Evolutionary conservation across 1,140 invertebrate genomes (phyloP), one percentile per base, ranked within the genome.

Genomic region (Hestina assimilis): DNA sequence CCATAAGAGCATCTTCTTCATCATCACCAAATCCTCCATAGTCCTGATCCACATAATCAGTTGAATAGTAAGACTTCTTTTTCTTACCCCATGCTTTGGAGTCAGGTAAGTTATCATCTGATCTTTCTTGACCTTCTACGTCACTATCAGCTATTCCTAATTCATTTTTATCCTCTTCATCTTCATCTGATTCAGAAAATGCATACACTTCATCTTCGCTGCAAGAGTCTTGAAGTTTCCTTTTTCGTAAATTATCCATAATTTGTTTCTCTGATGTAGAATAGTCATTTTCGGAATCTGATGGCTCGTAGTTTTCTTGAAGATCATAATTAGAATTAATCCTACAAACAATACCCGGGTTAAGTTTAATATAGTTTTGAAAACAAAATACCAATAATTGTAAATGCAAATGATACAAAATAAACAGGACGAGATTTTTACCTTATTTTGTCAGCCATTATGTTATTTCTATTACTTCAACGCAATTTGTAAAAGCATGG

Each of bases 31-130:
- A 94, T 15, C 91, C 93, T 28, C 93, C 92, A 91, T 94, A 96
- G 89, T 97, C 96, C 65, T 93, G 91, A 89, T 97, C 96, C 9
- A 96, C 92, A 86, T 95, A 97, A 90, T 97, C 96, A 0, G 96
- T 95, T 33, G 93, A 93, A 83, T 96, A 97, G 83, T 93, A 98
- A 29, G 90, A 90, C 63, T 87, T 91, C 63, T 94, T 94, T 56
- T 94, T 94, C 67, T 92, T 93, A 7, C 96, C 96, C 96, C 97
- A 98, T 12, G 95, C 95, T 89, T 93, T 93, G 7, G 91, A 90
- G 81, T 96, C 91, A 4, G 95, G 95, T 31, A 97, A 83, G 64
- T 91, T 89, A 73, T 93, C 92, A 62, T 92, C 91, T 60, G 93
- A 92, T 47, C 92, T 89, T 51, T 90, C 84, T 64, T 92, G 91